Percentiles rank a stretch among this genome's conserved stretches.
Evolutionary conservation across 2,888 invertebrate genomes (phyloP).

Genomic region (Melanargia galathea): DNA sequence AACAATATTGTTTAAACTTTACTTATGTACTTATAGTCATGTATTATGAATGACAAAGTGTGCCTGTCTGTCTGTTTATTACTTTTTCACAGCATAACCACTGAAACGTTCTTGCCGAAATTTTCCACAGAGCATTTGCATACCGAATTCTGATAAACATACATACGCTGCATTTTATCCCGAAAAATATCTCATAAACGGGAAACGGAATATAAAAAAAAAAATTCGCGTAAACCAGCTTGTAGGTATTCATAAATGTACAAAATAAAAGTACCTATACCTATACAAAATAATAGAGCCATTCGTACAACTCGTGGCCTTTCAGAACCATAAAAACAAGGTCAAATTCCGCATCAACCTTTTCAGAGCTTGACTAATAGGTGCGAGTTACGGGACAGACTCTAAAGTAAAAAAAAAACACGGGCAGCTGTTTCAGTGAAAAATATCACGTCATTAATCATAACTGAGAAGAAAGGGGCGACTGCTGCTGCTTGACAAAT

Average conservation of each 20-base stretch:
- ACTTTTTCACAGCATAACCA: no score
- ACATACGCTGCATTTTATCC: no score
- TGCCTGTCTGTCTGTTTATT: no score
- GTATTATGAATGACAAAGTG: no score
- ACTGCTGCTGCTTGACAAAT: conserved; percentile 69
- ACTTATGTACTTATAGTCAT: no score
- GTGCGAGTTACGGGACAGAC: conserved; percentile 70
- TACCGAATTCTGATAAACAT: no score
- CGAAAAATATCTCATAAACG: no score
- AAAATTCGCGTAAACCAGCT: neutral
- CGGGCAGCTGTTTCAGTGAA: conserved; percentile 77
- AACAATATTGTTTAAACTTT: no score
- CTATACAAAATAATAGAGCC: conserved; percentile 15
- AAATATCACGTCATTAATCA: conserved; percentile 78
- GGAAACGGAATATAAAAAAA: no score
- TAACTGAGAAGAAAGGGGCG: conserved; percentile 71
- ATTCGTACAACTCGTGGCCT: conserved; percentile 10
- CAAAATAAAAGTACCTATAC: neutral
- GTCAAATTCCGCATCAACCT: conserved; percentile 54
- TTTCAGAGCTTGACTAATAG: conserved; percentile 74
- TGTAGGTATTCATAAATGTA: conserved; percentile 5
- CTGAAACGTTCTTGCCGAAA: no score
- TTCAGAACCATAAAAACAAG: conserved; percentile 27
- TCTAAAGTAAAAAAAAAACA: conserved; percentile 73
- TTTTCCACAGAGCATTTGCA: no score